Evolutionary conservation across 2,113 vertebrate genomes (phyloP).

Genomic region (Pundamilia nyererei): DNA sequence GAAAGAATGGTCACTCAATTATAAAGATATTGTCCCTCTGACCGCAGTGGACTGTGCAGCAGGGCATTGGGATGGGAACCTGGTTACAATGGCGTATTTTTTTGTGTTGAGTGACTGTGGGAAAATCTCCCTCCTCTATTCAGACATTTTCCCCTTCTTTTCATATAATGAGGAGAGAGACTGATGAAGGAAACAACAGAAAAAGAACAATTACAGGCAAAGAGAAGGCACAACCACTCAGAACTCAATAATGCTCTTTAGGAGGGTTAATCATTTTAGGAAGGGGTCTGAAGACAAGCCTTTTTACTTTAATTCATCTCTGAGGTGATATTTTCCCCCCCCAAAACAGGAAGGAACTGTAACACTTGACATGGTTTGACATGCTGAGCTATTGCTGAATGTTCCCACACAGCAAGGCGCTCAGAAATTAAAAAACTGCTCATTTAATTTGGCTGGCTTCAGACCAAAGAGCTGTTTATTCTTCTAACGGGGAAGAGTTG

Average conservation of each 20-base stretch:
- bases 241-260: constrained; percentile 90
- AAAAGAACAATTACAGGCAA: constrained; percentile 96
- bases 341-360: constrained; percentile 86
- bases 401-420: constrained; percentile 88
- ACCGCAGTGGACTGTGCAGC: constrained; percentile 72
- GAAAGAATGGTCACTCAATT: constrained; percentile 87
- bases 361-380: constrained; percentile 98
- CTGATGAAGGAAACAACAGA: constrained; percentile 91
- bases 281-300: constrained; percentile 77
- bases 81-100: constrained; percentile 93
- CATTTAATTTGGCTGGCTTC: constrained; percentile 49
- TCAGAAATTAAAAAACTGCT: constrained; percentile 49
- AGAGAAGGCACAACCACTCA: constrained; percentile 83
- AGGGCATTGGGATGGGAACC: constrained; percentile 68
- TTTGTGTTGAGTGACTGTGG: constrained; percentile 98
- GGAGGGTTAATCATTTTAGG: constrained; percentile 89
- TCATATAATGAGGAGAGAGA: constrained; percentile 92
- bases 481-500: not conserved
- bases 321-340: constrained; percentile 74
- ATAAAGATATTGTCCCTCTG: constrained; percentile 97
- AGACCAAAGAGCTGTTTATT: not conserved
- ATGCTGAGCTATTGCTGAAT: constrained; percentile 71
- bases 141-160: constrained; percentile 96
- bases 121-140: constrained; percentile 99
- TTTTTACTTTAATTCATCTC: constrained; percentile 80